Base-by-base conservation (phyloP, 2,797 vertebrate genomes). In the Coilia nasus region DNA sequence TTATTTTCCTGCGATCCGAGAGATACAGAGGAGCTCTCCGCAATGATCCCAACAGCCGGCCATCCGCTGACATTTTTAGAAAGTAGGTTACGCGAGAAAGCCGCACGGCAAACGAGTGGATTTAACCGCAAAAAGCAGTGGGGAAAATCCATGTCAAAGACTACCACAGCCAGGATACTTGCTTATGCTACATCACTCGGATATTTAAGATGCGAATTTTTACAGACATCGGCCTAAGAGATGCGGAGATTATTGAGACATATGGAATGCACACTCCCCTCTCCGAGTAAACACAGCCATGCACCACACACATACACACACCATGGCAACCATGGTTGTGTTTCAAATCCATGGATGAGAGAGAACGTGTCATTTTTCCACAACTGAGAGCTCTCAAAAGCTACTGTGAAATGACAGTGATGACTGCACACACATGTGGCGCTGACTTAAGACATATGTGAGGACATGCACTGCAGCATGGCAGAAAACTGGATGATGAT, bases 81-180 rank as follows among this genome's bases (percentile, higher is more conserved):
- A 91, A 92, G 89, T 90, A 89, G 90, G 91, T 92, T 92, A 91
- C 88, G 90, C 87, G 89, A 83, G 81, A 84, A 78, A 62, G 62
- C 56, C 81, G 35, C 64, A n/a, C 47, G 35, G 71, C 71, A 78
- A 78, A 44, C 19, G 35, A 78, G 71, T 78, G 71, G 71, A 78
- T 78, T 78, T 78, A 78, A 44, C 71, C 31, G 71, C 71, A 78
- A 78, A 78, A 78, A 19, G 71, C 71, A 44, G 71, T 5, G 71
- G 31, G 25, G n/a, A 10, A 75, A 78, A 78, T 44, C 71, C 71
- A 78, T 44, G 71, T 78, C 71, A 78, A 44, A 41, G 17, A 21
- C 90, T 89, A 85, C 86, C 56, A 81, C 87, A n/a, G 57, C 50
- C 71, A 80, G 54, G 85, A 84, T 87, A 85, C 86, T 44, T 87